Conservation (phyloP, 2,113 vertebrate genomes). For the Himantopus leucocephalus region DNA sequence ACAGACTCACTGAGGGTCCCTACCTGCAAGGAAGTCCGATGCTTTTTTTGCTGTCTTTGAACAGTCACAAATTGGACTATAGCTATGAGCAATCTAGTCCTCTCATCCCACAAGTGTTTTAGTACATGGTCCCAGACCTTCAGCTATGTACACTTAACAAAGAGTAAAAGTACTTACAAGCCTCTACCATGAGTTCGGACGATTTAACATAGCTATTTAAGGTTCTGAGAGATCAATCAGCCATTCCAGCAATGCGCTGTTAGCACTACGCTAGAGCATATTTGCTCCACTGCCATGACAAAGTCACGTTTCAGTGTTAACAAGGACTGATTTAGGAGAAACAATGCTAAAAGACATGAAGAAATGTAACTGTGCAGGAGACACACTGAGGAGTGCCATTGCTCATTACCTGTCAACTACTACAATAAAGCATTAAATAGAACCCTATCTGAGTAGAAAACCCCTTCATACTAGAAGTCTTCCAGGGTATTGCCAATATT, state of each 20-base stretch:
- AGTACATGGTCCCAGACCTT: neutral
- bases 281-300: neutral
- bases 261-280: neutral
- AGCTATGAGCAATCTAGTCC: neutral
- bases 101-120: neutral
- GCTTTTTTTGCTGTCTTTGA: neutral
- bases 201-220: neutral
- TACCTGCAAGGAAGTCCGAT: neutral
- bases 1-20: neutral
- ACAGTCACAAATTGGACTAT: neutral
- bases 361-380: neutral
- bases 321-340: neutral
- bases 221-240: neutral
- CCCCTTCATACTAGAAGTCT: neutral
- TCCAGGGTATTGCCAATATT: neutral
- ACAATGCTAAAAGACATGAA: neutral
- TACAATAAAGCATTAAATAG: neutral
- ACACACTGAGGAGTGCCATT: neutral
- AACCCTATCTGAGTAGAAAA: neutral
- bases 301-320: neutral
- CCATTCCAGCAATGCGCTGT: neutral
- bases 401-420: neutral
- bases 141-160: neutral
- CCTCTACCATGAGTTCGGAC: neutral
- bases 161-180: neutral